Conservation (phyloP, 2,113 vertebrate species). For the Misgurnus anguillicaudatus region DNA sequence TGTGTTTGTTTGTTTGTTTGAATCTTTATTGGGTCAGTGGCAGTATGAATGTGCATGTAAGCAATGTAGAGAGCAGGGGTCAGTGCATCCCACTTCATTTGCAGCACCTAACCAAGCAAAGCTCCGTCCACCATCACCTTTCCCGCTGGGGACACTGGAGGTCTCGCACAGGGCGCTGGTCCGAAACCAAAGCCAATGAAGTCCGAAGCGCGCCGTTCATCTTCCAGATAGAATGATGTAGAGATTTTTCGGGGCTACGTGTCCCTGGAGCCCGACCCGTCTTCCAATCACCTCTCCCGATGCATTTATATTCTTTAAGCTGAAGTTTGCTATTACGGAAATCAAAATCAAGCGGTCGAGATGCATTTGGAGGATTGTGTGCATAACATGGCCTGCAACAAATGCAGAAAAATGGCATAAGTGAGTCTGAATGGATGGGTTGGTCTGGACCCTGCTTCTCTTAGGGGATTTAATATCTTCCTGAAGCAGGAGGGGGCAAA, state of each 20-base stretch:
- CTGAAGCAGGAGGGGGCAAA: constrained; percentile 57
- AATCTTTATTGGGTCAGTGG: not conserved
- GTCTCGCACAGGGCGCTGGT: constrained; percentile 60
- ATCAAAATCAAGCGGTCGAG: constrained; percentile 71
- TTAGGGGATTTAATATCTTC: constrained; percentile 64
- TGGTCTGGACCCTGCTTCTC: constrained; percentile 61
- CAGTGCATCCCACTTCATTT: constrained; percentile 65
- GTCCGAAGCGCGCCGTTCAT: constrained; percentile 72
- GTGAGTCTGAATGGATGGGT: constrained; percentile 67
- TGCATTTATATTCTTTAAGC: constrained; percentile 75
- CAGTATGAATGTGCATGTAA: not conserved
- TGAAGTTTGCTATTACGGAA: constrained; percentile 71
- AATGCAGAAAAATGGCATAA: constrained; percentile 73
- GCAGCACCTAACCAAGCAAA: constrained; percentile 64
- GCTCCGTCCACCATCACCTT: constrained; percentile 58
- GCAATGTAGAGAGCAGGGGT: constrained; percentile 1
- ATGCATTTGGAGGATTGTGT: constrained; percentile 66
- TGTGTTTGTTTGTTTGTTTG: not conserved
- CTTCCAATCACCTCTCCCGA: constrained; percentile 39
- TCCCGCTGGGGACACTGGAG: constrained; percentile 49
- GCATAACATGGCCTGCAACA: constrained; percentile 63
- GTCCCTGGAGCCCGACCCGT: constrained; percentile 56
- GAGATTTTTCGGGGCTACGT: constrained; percentile 64
- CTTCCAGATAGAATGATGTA: constrained; percentile 74
- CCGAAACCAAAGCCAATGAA: constrained; percentile 73